Evolutionary conservation across 2,797 vertebrate species (phyloP).

Genomic region (Coendou prehensilis): DNA sequence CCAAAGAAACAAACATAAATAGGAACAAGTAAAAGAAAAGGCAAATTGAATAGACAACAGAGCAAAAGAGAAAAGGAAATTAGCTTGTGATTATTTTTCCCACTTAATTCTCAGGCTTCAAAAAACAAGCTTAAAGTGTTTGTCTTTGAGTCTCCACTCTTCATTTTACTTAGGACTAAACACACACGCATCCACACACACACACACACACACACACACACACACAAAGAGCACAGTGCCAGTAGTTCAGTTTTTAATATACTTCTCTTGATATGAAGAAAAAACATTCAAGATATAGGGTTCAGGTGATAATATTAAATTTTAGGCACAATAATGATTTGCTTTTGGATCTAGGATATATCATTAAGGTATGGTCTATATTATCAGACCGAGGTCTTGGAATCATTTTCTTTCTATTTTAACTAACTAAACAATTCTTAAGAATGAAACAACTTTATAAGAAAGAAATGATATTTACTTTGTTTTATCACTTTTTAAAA

Average conservation of each 20-base stretch:
- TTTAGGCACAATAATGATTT: slow-evolving; percentile 24
- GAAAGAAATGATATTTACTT: neutral
- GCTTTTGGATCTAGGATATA: neutral
- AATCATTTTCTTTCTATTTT: neutral
- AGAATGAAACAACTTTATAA: neutral
- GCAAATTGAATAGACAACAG: neutral
- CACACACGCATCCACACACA: neutral
- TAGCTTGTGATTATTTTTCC: neutral
- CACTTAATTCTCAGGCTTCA: neutral
- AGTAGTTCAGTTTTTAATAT: neutral
- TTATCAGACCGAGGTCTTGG: neutral
- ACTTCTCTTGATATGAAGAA: neutral
- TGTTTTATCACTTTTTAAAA: neutral
- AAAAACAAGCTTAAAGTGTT: slow-evolving; percentile 20
- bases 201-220: neutral
- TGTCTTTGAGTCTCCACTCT: neutral
- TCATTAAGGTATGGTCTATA: neutral
- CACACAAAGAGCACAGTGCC: neutral
- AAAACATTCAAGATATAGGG: neutral
- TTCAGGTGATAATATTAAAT: neutral
- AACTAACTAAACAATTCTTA: neutral
- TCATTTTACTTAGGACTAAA: slow-evolving; percentile 23
- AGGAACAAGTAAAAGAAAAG: neutral
- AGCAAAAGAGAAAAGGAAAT: slow-evolving; percentile 56
- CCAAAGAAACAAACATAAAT: neutral